These are phyloP conservation scores for Pituophis catenifer DNA, from an alignment of 2,113 vertebrate genomes.

Conservation along the genomic window DNA sequence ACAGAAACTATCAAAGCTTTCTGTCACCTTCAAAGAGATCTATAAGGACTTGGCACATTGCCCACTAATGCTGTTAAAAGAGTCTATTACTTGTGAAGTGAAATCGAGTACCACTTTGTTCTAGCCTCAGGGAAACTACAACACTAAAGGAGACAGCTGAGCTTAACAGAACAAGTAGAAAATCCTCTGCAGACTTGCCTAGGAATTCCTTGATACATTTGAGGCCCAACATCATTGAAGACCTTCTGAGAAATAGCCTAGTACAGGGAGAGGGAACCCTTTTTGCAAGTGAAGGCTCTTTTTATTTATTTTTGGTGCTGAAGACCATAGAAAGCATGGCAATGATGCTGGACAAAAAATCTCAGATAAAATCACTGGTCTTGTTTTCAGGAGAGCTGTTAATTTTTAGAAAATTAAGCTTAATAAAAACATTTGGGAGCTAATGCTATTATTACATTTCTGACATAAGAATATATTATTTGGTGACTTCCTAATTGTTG, in stretches of 20 bases:
- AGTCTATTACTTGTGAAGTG: constrained; percentile 14
- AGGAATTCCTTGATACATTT: not conserved
- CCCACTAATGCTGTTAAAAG: constrained; percentile 3
- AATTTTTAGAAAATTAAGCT: not conserved
- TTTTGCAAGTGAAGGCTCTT: not conserved
- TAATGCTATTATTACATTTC: not conserved
- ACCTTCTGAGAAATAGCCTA: not conserved
- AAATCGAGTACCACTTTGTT: not conserved
- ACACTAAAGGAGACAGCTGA: not conserved
- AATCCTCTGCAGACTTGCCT: not conserved
- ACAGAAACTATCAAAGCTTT: not conserved
- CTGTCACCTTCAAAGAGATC: constrained; percentile 9
- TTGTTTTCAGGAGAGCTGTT: not conserved
- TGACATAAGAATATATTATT: not conserved
- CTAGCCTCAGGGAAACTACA: constrained; percentile 9
- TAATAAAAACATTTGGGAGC: not conserved
- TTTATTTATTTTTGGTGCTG: not conserved
- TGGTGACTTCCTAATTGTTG: not conserved
- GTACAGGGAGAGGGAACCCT: not conserved
- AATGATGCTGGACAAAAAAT: not conserved
- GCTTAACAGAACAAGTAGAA: not conserved
- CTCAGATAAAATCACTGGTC: not conserved
- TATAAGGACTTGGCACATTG: not conserved
- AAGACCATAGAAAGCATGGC: not conserved
- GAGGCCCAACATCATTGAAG: not conserved